Evolutionary conservation across 2,797 vertebrate species (phyloP).

Genomic region (Rhadinocentrus ornatus): DNA sequence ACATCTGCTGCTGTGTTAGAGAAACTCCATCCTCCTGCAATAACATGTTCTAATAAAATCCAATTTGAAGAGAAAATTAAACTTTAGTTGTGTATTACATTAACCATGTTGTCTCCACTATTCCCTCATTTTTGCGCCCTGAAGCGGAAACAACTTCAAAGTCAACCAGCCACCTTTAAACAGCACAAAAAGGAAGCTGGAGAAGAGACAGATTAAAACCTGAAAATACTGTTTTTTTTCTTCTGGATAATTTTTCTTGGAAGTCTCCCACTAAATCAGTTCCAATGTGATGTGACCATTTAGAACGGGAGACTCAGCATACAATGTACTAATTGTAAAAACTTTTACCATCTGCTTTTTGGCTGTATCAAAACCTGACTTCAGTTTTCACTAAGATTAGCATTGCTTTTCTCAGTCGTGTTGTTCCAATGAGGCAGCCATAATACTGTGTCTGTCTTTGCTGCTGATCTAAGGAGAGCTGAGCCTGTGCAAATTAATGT

Average conservation of each 20-base stretch:
- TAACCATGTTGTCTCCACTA: neutral
- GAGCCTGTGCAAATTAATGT: neutral
- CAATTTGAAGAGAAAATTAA: constrained; percentile 13
- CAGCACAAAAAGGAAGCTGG: neutral
- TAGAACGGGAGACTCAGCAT: neutral
- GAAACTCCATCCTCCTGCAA: neutral
- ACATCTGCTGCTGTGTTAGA: constrained; percentile 17
- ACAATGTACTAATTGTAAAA: neutral
- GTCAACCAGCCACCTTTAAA: neutral
- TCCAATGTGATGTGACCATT: neutral
- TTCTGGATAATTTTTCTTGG: neutral
- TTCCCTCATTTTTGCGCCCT: constrained; percentile 10
- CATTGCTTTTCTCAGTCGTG: neutral
- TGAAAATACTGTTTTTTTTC: neutral
- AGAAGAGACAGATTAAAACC: neutral
- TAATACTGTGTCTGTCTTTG: neutral
- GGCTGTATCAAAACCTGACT: neutral
- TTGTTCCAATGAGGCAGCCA: neutral
- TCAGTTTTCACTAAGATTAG: neutral
- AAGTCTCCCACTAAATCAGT: neutral
- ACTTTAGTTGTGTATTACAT: constrained; percentile 12
- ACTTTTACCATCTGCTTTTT: neutral
- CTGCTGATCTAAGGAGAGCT: neutral
- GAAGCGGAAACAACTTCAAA: constrained; percentile 7
- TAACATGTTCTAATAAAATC: constrained; percentile 17